A percentile compares a stretch with the other conserved stretches of the same genome.
phyloP scores from a whole-genome alignment of 2,888 invertebrate species.

The Drosophila stalkeri region DNA sequence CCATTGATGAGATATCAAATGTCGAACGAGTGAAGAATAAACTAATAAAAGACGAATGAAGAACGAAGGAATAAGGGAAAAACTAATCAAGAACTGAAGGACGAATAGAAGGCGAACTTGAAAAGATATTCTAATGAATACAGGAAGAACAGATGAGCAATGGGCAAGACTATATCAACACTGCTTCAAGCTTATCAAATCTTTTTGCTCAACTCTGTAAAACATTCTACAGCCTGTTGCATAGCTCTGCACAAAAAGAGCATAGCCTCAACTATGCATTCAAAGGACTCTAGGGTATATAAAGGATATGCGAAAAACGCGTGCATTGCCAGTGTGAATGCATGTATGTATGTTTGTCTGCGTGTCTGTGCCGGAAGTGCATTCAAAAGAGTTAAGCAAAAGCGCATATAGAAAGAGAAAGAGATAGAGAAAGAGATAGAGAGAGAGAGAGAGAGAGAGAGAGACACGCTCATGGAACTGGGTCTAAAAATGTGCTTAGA shows the following conservation, averaged over 20 bases:
- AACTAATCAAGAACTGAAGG: too few species aligned
- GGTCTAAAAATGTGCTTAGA: constrained; percentile 27
- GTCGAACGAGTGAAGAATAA: too few species aligned
- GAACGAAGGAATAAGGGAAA: too few species aligned
- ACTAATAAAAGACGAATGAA: too few species aligned
- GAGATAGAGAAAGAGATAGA: background rate
- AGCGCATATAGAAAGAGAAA: constrained; percentile 45
- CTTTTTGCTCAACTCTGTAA: background rate
- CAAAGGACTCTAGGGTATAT: background rate
- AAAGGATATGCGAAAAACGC: constrained; percentile 71
- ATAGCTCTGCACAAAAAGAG: too few species aligned
- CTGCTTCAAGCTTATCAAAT: background rate
- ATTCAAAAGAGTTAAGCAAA: constrained; percentile 78
- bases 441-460: background rate
- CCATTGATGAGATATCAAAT: background rate
- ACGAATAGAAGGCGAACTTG: too few species aligned
- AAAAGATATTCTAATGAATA: background rate
- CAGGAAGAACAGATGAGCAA: background rate
- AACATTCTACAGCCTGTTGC: background rate
- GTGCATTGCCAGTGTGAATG: constrained; percentile 53
- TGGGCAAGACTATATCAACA: background rate
- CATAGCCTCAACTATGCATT: background rate
- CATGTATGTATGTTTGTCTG: constrained; percentile 48
- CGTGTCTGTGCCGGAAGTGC: constrained; percentile 72
- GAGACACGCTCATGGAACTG: background rate